phyloP scores from a whole-genome alignment of 2,797 vertebrate species.

The Sebastes minor region DNA sequence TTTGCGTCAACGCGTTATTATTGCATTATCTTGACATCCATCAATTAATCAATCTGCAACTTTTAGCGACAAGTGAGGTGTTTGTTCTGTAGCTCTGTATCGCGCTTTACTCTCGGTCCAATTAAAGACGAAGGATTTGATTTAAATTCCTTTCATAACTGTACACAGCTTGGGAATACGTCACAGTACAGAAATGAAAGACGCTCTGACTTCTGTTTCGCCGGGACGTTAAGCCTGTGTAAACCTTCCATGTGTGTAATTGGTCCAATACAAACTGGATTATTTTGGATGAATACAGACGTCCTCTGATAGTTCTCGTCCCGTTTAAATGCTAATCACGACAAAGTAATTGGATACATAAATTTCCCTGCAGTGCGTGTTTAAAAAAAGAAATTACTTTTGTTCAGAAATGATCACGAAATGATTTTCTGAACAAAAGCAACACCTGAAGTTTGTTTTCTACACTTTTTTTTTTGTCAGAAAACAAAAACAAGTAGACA shows the following conservation, averaged over 20 bases:
- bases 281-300: conserved; percentile 23
- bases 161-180: too few species aligned
- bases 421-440: background rate
- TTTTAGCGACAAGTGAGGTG: too few species aligned
- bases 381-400: background rate
- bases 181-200: too few species aligned
- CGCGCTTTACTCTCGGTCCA: too few species aligned
- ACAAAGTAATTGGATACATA: conserved; percentile 6
- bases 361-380: background rate
- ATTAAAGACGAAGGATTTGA: too few species aligned
- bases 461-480: background rate
- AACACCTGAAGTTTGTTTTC: background rate
- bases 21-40: too few species aligned
- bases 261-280: conserved; percentile 19
- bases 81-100: too few species aligned
- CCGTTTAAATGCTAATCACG: conserved; percentile 41
- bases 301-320: conserved; percentile 1
- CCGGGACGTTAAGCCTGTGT: background rate
- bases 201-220: too few species aligned
- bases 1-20: accelerated
- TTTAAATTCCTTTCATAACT: too few species aligned
- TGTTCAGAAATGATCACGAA: background rate
- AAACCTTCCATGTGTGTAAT: conserved; percentile 55
- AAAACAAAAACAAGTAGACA: background rate
- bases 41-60: too few species aligned